Base-by-base conservation (phyloP, 2,797 vertebrate species). In the Lepus townsendii region DNA sequence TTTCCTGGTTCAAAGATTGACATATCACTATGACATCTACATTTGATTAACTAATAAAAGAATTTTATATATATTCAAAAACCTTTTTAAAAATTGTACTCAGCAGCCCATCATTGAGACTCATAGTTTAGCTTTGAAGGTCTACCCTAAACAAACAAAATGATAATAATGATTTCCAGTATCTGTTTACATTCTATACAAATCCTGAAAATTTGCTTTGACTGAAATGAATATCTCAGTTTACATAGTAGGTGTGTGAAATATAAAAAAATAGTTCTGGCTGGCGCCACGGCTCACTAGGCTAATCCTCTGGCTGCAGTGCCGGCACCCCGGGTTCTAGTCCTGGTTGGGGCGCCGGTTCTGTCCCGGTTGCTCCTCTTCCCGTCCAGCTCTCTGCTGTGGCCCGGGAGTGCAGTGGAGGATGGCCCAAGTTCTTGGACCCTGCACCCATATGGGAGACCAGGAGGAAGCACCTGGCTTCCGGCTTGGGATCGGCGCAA, bases 181-280 rank as follows among this genome's bases (percentile, higher is more conserved):
- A 82, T 90, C 72, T 87, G 2, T 20, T 72, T 54, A 72, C 1
- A 73, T 72, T 1, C 38, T 76, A 8, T 54, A 83, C 11, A 76
- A 96, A 85, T 57, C 13, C 27, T 73, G 38, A 47, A 93, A 92
- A 73, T 11, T 30, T 87, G 13, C 13, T 76, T 83, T 65, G 57
- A 83, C 19, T 57, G 5, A 76, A 88, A 85, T 88, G 11, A 26
- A 3, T 83, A 66, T 76, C 10, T 57, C 72, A 80, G 32, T 42
- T 69, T 62, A 1, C 8, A 57, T 24, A 73, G 47, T 10, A 38
- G 13, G 0, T 63, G 52, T 14, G 7, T 11, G 88, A 82, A 92
- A 19, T 3, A 87, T 27, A 14, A 68, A 83, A 50, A 35, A 73
- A 20, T 16, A 63, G 17, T 2, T 69, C 20, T 9, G 8, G 42